phyloP scores from a whole-genome alignment of 1,140 invertebrate genomes.

The Physella acuta region DNA sequence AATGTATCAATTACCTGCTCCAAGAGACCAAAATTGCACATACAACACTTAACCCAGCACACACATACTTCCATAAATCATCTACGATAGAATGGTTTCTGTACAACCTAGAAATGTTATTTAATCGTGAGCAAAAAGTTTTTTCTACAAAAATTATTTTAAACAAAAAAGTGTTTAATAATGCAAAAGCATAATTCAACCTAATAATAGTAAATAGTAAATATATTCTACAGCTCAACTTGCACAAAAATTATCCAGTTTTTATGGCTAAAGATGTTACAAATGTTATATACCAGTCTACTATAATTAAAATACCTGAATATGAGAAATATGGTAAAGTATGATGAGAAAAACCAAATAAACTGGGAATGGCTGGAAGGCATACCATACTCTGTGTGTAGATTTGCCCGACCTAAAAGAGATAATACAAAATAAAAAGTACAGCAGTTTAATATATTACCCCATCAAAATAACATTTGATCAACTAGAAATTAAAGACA shows the following conservation, averaged over 20 bases:
- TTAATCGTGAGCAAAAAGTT: not conserved
- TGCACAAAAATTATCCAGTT: not conserved
- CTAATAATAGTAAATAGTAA: not conserved
- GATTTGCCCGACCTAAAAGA: slow-evolving; percentile 52
- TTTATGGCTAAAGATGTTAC: too few species aligned
- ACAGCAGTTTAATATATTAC: not conserved
- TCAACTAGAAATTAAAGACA: not conserved
- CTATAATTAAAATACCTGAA: slow-evolving; percentile 76
- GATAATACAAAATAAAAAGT: slow-evolving; percentile 23
- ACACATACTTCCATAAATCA: slow-evolving; percentile 63
- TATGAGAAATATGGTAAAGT: slow-evolving; percentile 82
- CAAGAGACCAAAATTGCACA: slow-evolving; percentile 57
- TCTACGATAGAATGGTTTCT: slow-evolving; percentile 64
- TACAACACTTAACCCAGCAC: slow-evolving; percentile 48
- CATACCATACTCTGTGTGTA: slow-evolving; percentile 90
- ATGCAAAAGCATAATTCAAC: too few species aligned
- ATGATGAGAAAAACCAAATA: slow-evolving; percentile 88
- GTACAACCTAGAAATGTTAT: slow-evolving; percentile 67
- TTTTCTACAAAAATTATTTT: too few species aligned
- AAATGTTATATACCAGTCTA: too few species aligned
- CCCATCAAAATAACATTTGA: not conserved
- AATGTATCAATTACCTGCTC: slow-evolving; percentile 56
- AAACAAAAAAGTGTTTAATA: too few species aligned
- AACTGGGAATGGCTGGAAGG: slow-evolving; percentile 90
- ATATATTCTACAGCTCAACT: not conserved